Base-by-base conservation (phyloP, 2,888 invertebrate species). In the Chironomus riparius region DNA sequence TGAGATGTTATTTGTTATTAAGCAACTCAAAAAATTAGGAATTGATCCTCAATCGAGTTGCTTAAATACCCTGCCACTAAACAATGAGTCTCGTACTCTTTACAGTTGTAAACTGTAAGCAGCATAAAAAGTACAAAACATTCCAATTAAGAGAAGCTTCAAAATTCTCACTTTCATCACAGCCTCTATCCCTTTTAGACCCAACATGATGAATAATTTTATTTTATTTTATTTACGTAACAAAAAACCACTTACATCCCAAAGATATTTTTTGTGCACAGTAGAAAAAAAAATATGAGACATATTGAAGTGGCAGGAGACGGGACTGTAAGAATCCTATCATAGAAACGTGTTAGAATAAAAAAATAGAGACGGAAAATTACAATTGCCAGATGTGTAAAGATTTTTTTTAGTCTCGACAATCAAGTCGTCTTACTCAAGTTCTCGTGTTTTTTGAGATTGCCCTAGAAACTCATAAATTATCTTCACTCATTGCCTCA, bases 381-480 rank as follows among this genome's bases (percentile, higher is more conserved):
- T 56, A 72, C 62, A 56, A 72, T 72, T 72, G 38, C 72, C 72
- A 72, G 72, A 72, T 72, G 72, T 72, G 72, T 18, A 18, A 18
- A 56, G 56, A 56, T 56, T 56, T 56, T 56, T 56, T 56, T 15
- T 56, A 18, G 56, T 56, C 56, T 56, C 56, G 56, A 56, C 56
- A 56, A 56, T 38, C 38, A 10, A 2, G 38, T 38, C 38, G 7
- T 38, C 38, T 38, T 38, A 38, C 38, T 38, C 38, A 38, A 38
- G 38, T 38, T 38, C 38, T 38, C 38, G 1, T 38, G 38, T 38
- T 38, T 7, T 18, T 56, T 15, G 15, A 56, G 56, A 56, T 56
- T 56, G 56, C 56, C 56, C 56, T 56, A 56, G 38, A 56, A 56
- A 56, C 15, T 56, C 56, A 56, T 56, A 56, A 56, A 56, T 56